Evolutionary conservation across 2,797 vertebrate genomes (phyloP).

Genomic region (Microcaecilia unicolor): DNA sequence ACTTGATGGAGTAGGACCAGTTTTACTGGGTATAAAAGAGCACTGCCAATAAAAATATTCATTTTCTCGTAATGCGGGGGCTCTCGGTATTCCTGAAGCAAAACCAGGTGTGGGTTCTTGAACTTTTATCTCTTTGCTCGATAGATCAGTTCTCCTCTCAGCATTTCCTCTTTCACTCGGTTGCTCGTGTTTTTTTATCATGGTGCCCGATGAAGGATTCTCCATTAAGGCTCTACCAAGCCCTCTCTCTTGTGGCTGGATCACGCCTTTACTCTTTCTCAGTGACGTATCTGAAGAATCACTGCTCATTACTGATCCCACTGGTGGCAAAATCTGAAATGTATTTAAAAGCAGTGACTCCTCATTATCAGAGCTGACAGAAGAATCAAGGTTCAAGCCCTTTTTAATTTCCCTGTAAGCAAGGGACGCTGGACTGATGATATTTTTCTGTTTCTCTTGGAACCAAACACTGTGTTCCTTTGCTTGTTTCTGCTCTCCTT

Average conservation of each 20-base stretch:
- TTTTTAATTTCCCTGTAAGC: slow-evolving; percentile 1
- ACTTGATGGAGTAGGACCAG: neutral
- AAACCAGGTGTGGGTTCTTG: neutral
- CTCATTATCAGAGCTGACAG: neutral
- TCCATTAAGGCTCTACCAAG: slow-evolving; percentile 6
- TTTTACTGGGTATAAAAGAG: slow-evolving; percentile 23
- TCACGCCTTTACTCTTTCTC: slow-evolving; percentile 20
- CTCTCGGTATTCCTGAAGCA: neutral
- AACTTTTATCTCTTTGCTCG: slow-evolving; percentile 4
- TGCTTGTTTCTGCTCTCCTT: slow-evolving; percentile 10
- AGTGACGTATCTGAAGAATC: slow-evolving; percentile 3
- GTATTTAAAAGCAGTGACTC: slow-evolving; percentile 7
- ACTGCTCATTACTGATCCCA: slow-evolving; percentile 13
- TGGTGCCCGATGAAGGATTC: neutral
- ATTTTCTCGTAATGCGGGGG: neutral
- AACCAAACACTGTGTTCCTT: slow-evolving; percentile 19
- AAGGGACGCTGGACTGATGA: neutral
- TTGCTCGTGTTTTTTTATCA: neutral
- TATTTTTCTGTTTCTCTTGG: slow-evolving; percentile 7
- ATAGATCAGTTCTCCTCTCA: neutral
- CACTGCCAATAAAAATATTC: slow-evolving; percentile 18
- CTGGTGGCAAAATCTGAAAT: slow-evolving; percentile 23
- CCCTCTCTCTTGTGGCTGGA: slow-evolving; percentile 19
- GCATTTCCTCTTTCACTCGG: slow-evolving; percentile 8
- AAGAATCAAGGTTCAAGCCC: neutral